Base-by-base conservation (phyloP, 2,888 invertebrate genomes). In the Trissolcus japonicus region DNA sequence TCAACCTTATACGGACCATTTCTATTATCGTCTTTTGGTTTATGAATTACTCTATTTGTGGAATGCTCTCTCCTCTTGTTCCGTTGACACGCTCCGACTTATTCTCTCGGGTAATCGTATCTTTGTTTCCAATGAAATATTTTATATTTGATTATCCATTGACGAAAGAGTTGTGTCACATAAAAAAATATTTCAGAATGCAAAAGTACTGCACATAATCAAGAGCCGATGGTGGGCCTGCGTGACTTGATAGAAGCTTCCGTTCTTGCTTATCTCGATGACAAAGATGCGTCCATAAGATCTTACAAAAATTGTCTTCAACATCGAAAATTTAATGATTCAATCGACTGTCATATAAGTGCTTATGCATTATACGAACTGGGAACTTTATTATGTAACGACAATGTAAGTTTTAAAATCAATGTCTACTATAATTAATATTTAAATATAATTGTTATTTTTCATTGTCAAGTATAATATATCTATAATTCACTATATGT, bases 41-140 rank as follows among this genome's bases (percentile, higher is more conserved):
- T 92, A 92, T 82, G 94, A 94, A 86, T 89, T 94, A 85, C 89
- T 94, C 41, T 94, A 93, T 82, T 87, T 94, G 55, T 94, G 94
- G 94, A 93, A 93, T 82, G 91, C 93, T 11, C 86, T 94, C 80
- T 91, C 93, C 21, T 92, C 90, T 78, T 93, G 91, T 86, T 91
- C 84, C 46, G 62, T 68, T 0, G 87, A 89, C 41, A 85, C 89
- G 17, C 82, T 91, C 14, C 79, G 83, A 14, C 80, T 73, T 19
- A 91, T 92, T 56, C 84, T 91, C 69, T 75, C 83, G 80, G 91
- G 91, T 68, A 29, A 13, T n/a, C n/a, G n/a, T n/a, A n/a, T 4
- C 13, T 43, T n/a, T 4, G 0, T 4, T 43, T 43, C 1, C 25
- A 25, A 4, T 25, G 4, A 19, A n/a, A n/a, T n/a, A n/a, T n/a